Evolutionary conservation across 2,797 vertebrate genomes (phyloP), one percentile per base, ranked within the genome.

Genomic region (Micrastur ruficollis): DNA sequence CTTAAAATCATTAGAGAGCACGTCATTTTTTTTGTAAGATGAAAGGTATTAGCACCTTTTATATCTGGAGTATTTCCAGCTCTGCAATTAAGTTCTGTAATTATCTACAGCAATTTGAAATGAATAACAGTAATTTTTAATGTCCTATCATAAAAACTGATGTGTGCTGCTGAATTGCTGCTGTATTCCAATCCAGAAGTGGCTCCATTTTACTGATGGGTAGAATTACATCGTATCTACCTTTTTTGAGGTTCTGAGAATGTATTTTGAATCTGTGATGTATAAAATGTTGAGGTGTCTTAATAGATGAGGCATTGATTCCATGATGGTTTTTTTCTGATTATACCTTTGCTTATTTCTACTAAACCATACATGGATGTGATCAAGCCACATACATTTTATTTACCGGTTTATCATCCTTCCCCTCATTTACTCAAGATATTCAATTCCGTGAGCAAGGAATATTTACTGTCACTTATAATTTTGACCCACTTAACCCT

Each of bases 101-200:
- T 93, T 97, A 88, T 88, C 76, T 90, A 65, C 73, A 89, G 76
- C 76, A 89, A 94, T 96, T 95, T 94, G 80, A 95, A 94, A 90
- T 94, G 82, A 91, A 65, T 94, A 96, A 95, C 79, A 81, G 83
- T 91, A 74, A 90, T 90, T 86, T 95, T 91, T 90, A 88, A 84
- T 90, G 76, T 81, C 58, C 53, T 93, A 70, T 91, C 62, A 52
- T 92, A 95, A 95, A 92, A 94, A 36, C 55, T 89, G 73, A 79
- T 91, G 65, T 85, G 83, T 81, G n/a, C 47, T 89, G 34, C 52
- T 89, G 63, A 84, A 92, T 86, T 86, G 70, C 66, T 72, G 73
- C 70, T 65, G 27, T 83, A 75, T 82, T 74, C 76, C 38, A 84
- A 17, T 53, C 23, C n/a, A 82, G 70, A 89, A 89, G 44, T 66